Evolutionary conservation across 2,113 vertebrate species (phyloP), one percentile per base, ranked within the genome.

Genomic region (Cathartes aura): DNA sequence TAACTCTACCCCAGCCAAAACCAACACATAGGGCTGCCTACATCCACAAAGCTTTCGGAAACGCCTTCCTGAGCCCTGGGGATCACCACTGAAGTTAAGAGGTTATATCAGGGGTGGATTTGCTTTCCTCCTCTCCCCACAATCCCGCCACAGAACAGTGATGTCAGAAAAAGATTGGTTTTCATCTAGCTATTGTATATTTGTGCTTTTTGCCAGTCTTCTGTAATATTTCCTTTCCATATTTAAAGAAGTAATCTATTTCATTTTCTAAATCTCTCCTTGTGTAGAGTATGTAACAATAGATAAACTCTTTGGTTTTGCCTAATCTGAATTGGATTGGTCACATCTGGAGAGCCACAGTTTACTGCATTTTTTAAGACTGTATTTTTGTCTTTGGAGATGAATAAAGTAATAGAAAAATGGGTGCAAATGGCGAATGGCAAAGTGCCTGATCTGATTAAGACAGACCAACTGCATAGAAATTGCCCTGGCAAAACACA

Each of bases 361-460:
- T 45, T 74, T 43, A 40, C 19, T 87, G 43, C 6, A 6, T 78
- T 82, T 94, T 81, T 87, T 32, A 79, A 92, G 55, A 87, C 56
- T 2, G 1, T 36, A 27, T 56, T 92, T 96, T 93, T 92, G 34
- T 89, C 63, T 95, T 87, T 93, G 60, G 72, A 95, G 55, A 93
- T 36, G 68, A 7, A 82, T 43, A 91, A 91, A 87, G 40, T 70
- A 56, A 59, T 26, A 62, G 47, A 67, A 78, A 92, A 96, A 75
- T 45, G 27, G 17, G 34, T 82, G 30, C 3, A 5, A 94, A 88
- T 55, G 18, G 70, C 2, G 15, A 91, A 92, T 90, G 92, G 90
- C 72, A 92, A 91, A 94, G 68, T 79, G 86, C 90, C 92, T 84
- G n/a, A 29, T 72, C 43, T 95, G 83, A 96, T 95, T 81, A 92